Base-by-base conservation (phyloP, 2,888 invertebrate genomes). In the Fragum sueziense region DNA sequence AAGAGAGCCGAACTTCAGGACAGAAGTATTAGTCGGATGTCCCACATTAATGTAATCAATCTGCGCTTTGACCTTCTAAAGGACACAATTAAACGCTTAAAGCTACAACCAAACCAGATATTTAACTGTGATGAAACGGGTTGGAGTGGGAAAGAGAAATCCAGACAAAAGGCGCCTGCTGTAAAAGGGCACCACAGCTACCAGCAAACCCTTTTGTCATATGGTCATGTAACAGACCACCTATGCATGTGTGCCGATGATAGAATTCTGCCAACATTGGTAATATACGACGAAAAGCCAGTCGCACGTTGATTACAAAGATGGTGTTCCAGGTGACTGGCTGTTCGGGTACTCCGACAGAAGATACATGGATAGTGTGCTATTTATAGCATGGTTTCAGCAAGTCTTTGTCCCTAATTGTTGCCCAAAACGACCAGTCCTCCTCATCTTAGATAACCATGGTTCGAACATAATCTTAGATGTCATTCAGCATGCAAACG, bases 281-380 rank as follows among this genome's bases (percentile, higher is more conserved):
- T 79, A 1, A 76, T 76, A 6, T 79, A 62, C 62, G 79, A 76
- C 31, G 29, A 51, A 20, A 20, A 72, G 14, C 79, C 71, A 4
- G 34, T 20, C 20, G 69, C 9, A 69, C 54, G 67, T 7, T 69
- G 31, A 61, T 31, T 68, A 34, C 29, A 0, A 27, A 0, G n/a
- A n/a, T n/a, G n/a, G n/a, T n/a, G n/a, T n/a, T n/a, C n/a, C n/a
- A n/a, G n/a, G n/a, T n/a, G n/a, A n/a, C n/a, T n/a, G n/a, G n/a
- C n/a, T n/a, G n/a, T n/a, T n/a, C n/a, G n/a, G n/a, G n/a, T n/a
- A n/a, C 17, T 62, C 65, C n/a, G 70, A 70, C 9, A 51, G 37
- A 47, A 74, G 80, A 2, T 76, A 80, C 51, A 80, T 74, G 70
- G 80, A 74, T 41, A 27, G 34, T 0, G 31, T 31, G 0, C 47